Base-by-base conservation (phyloP, 92 coral and sea anemone genomes). In the Porites cylindrica region DNA sequence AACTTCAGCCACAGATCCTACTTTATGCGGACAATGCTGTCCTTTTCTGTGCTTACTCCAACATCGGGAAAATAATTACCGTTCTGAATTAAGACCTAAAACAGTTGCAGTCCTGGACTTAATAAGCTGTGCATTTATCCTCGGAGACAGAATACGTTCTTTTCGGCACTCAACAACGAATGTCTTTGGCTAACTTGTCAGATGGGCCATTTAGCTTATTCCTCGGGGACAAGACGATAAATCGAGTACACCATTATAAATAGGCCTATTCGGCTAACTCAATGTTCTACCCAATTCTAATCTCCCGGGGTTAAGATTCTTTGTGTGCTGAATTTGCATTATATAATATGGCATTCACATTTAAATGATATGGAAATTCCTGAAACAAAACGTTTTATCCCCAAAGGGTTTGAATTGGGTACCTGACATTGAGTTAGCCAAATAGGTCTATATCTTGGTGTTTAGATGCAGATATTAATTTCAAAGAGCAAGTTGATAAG, bases 51-150 rank as follows among this genome's bases (percentile, higher is more conserved):
- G 20, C 72, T 18, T 3, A 67, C 72, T 67, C 72, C 23, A 67
- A 67, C 72, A 67, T 67, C 20, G 72, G 72, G 72, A 67, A 67
- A 67, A 38, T 67, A 20, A 67, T 20, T 11, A 67, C 72, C 20
- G 72, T 67, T 67, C 20, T 67, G 43, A 67, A 67, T 24, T 10
- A 67, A 67, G 72, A 3, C 72, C 72, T 67, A 23, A 67, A 67
- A 67, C 72, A 67, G 20, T 67, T 67, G 72, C 72, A 67, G 72
- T 67, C 72, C 43, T 67, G 29, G 72, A 67, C 72, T 67, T 67
- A 67, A 67, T 67, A 18, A 67, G 38, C 29, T 67, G 38, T 67
- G 72, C 72, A 67, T 67, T 67, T 10, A n/a, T 67, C 72, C 72
- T 67, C 20, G 72, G 20, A 67, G 72, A 67, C 72, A 43, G 72